Evolutionary conservation across 2,888 invertebrate species (phyloP).

Genomic region (Heliconius cydno): DNA sequence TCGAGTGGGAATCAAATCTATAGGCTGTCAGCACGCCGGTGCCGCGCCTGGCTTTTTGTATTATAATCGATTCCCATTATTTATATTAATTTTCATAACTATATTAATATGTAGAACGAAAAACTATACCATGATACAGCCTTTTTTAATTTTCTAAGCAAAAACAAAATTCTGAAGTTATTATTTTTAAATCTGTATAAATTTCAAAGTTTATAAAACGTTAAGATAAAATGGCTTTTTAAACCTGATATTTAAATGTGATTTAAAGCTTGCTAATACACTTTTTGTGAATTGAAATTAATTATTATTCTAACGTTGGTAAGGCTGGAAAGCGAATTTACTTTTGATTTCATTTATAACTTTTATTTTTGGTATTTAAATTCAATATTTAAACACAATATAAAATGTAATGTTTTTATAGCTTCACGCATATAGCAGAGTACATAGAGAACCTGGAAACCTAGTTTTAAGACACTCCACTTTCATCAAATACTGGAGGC

Average conservation of each 20-base stretch:
- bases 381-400: neutral
- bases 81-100: too few species aligned
- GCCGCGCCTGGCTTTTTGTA: too few species aligned
- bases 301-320: neutral
- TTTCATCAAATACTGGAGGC: neutral
- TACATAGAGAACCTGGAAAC: neutral
- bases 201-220: neutral
- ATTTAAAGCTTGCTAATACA: neutral
- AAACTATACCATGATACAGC: too few species aligned
- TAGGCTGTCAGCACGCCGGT: too few species aligned
- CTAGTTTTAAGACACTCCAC: neutral
- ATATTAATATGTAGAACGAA: too few species aligned
- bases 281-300: slow-evolving; percentile 5
- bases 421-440: neutral
- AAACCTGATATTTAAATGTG: neutral
- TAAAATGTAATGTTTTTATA: neutral
- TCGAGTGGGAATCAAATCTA: too few species aligned
- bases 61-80: too few species aligned
- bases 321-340: neutral
- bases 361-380: neutral
- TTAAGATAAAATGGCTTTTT: neutral
- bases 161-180: neutral
- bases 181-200: neutral
- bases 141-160: neutral
- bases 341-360: neutral